phyloP scores from a whole-genome alignment of 1,140 invertebrate species.

The Trichogramma pretiosum region DNA sequence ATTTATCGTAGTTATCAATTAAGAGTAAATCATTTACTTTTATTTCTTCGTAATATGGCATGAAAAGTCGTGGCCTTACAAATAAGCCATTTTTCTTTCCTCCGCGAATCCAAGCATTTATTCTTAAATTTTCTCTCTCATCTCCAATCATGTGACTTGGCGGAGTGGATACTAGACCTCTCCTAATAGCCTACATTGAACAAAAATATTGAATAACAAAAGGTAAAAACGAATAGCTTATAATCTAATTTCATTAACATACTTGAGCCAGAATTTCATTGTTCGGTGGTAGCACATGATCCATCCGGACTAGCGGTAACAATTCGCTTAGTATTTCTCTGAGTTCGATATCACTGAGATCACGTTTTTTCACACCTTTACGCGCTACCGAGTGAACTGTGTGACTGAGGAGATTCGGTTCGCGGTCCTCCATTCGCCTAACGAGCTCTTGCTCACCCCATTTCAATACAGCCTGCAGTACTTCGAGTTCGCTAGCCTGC shows the following conservation, averaged over 20 bases:
- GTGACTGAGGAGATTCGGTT: constrained; percentile 85
- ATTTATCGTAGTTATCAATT: background rate
- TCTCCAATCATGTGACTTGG: constrained; percentile 80
- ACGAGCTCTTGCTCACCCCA: constrained; percentile 85
- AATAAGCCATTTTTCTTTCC: constrained; percentile 72
- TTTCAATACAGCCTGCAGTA: constrained; percentile 76
- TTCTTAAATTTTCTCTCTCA: constrained; percentile 57
- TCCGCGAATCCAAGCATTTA: constrained; percentile 80
- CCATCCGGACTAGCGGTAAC: constrained; percentile 73
- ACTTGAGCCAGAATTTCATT: constrained; percentile 68
- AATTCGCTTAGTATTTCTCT: constrained; percentile 79
- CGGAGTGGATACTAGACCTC: constrained; percentile 76
- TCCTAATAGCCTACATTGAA: constrained; percentile 56
- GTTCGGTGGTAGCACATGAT: constrained; percentile 81
- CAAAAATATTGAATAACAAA: too few relatives aligned
- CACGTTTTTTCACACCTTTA: constrained; percentile 76
- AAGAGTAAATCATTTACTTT: constrained; percentile 52
- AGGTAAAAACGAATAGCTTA: background rate
- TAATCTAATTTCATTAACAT: background rate
- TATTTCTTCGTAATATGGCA: constrained; percentile 89
- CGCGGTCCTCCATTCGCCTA: constrained; percentile 74
- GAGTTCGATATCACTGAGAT: constrained; percentile 78
- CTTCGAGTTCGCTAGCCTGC: constrained; percentile 83
- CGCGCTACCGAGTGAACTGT: constrained; percentile 83
- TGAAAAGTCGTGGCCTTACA: constrained; percentile 78